Conservation (phyloP, 2,797 vertebrate species). For the Pitangus sulphuratus region DNA sequence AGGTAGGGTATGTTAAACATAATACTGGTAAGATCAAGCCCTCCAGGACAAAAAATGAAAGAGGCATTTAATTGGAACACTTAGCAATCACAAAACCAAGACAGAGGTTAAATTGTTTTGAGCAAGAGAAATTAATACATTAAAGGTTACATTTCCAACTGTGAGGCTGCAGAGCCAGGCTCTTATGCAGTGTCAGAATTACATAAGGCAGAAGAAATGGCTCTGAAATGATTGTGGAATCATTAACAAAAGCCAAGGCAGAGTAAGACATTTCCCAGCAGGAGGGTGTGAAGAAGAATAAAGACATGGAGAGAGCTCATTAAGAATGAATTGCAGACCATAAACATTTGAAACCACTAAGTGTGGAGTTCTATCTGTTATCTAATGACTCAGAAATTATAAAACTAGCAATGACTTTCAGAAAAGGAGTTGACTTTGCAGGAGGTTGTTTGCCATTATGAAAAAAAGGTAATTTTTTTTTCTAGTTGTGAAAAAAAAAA, state of each 20-base stretch:
- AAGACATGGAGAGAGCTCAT: conserved; percentile 87
- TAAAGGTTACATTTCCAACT: conserved; percentile 88
- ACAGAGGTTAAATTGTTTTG: conserved; percentile 89
- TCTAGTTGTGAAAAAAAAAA: conserved; percentile 50
- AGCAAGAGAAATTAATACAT: conserved; percentile 89
- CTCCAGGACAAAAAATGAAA: conserved; percentile 81
- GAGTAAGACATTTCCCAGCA: conserved; percentile 87
- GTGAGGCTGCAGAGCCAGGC: conserved; percentile 81
- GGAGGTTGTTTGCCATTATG: conserved; percentile 78
- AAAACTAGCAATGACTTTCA: conserved; percentile 86
- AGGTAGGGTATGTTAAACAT: conserved; percentile 71
- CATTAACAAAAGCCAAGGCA: conserved; percentile 86
- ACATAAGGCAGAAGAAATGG: conserved; percentile 86
- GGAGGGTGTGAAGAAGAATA: conserved; percentile 83
- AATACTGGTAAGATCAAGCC: conserved; percentile 76
- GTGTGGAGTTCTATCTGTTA: conserved; percentile 87
- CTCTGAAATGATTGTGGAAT: conserved; percentile 85
- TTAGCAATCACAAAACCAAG: conserved; percentile 87
- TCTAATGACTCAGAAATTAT: conserved; percentile 89
- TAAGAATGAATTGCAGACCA: conserved; percentile 90
- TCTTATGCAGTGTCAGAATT: conserved; percentile 82
- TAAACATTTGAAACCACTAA: conserved; percentile 88
- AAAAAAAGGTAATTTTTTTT: conserved; percentile 71
- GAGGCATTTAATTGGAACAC: conserved; percentile 85
- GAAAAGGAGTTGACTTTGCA: conserved; percentile 84